These are phyloP conservation scores for Scrobipalpa costella DNA, from an alignment of 2,888 invertebrate genomes.

Conservation along the genomic window DNA sequence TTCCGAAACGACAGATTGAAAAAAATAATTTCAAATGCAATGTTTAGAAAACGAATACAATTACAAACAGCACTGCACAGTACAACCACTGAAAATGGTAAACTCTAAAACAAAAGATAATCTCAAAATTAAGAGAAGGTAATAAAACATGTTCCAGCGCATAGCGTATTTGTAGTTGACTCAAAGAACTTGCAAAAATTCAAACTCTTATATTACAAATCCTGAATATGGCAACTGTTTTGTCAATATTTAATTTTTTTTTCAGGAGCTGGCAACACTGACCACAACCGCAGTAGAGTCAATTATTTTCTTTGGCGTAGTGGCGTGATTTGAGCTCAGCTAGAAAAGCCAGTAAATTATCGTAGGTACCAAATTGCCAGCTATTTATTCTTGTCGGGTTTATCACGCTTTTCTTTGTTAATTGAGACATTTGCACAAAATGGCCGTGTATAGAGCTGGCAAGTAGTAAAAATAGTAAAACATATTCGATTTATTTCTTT, in stretches of 20 bases:
- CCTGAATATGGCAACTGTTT: background rate
- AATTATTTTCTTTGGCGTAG: constrained; percentile 16
- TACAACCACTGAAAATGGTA: no score
- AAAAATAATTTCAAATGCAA: no score
- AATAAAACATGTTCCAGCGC: no score
- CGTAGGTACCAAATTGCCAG: constrained; percentile 58
- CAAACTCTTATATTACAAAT: no score
- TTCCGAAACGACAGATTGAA: no score
- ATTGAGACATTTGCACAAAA: constrained; percentile 72
- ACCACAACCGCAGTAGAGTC: constrained; percentile 13
- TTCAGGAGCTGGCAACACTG: background rate
- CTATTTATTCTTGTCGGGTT: constrained; percentile 66
- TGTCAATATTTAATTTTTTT: background rate
- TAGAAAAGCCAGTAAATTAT: constrained; percentile 49
- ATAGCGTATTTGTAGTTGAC: no score
- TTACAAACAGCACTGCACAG: no score
- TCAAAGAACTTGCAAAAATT: no score
- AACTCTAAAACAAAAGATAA: no score
- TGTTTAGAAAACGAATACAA: no score
- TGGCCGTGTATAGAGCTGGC: constrained; percentile 28
- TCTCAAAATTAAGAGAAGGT: no score
- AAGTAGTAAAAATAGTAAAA: background rate
- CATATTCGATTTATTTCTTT: background rate
- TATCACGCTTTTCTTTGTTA: constrained; percentile 65
- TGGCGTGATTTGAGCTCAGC: constrained; percentile 22